These are phyloP conservation scores for Lissocephala sabroskyi DNA, from an alignment of 2,888 invertebrate species.

Conservation along the genomic window DNA sequence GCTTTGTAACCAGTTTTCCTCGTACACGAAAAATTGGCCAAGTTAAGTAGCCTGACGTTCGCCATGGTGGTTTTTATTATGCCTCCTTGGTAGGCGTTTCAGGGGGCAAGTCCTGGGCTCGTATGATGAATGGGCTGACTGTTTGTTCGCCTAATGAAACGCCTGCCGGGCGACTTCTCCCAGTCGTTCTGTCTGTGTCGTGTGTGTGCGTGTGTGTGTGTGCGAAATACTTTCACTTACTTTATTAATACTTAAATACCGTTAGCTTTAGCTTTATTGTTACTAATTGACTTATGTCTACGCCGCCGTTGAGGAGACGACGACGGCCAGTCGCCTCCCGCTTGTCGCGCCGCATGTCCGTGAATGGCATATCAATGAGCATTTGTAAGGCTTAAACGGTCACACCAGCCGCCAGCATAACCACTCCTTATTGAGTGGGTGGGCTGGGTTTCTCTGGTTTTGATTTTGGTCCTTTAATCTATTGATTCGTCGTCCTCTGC, in stretches of 20 bases:
- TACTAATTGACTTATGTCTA: slow-evolving; percentile 56
- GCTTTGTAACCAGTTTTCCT: slow-evolving; percentile 63
- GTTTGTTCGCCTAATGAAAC: slow-evolving; percentile 45
- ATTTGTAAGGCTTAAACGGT: no score
- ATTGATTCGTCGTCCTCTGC: no score
- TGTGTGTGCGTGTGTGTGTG: background rate
- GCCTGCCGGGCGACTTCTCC: slow-evolving; percentile 10
- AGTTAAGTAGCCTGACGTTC: slow-evolving; percentile 45
- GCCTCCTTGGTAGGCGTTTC: slow-evolving; percentile 27
- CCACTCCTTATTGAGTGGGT: no score
- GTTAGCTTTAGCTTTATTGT: slow-evolving; percentile 47
- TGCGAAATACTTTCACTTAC: slow-evolving; percentile 46
- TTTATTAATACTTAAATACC: slow-evolving; percentile 62
- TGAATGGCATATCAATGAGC: slow-evolving; percentile 58
- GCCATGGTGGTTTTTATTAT: slow-evolving; percentile 13
- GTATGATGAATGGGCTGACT: slow-evolving; percentile 49
- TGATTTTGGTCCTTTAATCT: no score
- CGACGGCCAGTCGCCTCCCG: no score
- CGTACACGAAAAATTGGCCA: slow-evolving; percentile 53
- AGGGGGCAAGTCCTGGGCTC: no score
- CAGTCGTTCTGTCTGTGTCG: background rate
- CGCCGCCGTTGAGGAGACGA: no score
- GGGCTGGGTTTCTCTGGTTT: no score
- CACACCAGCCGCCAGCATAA: no score
- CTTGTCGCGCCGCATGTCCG: background rate